phyloP scores from a whole-genome alignment of 2,888 invertebrate genomes.

The Gibbula magus region DNA sequence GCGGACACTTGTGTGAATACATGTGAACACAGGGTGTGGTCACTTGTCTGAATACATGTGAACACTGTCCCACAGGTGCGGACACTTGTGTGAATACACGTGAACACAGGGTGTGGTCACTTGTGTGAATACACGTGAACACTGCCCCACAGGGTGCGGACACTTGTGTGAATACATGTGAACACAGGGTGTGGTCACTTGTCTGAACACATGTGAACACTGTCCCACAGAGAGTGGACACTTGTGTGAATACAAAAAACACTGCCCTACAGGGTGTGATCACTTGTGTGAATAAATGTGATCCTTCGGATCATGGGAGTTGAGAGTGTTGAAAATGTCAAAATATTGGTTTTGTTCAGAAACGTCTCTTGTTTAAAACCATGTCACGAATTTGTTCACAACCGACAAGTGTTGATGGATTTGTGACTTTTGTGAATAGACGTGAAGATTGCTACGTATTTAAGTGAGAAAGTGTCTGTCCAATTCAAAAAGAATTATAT shows the following conservation, averaged over 20 bases:
- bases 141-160: conserved; percentile 90
- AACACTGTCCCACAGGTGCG: background rate
- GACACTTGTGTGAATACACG: too few species aligned
- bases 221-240: background rate
- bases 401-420: too few species aligned
- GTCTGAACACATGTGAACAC: background rate
- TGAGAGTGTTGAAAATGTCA: too few species aligned
- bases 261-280: background rate
- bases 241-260: background rate
- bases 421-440: too few species aligned
- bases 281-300: background rate
- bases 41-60: too few species aligned
- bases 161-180: conserved; percentile 81
- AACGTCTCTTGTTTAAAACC: too few species aligned
- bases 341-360: too few species aligned
- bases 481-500: too few species aligned
- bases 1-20: background rate
- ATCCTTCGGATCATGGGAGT: too few species aligned
- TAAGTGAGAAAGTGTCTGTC: too few species aligned
- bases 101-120: background rate
- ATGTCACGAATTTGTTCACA: too few species aligned
- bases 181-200: background rate
- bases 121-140: background rate
- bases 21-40: background rate
- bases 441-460: too few species aligned